Evolutionary conservation across 2,888 invertebrate species (phyloP), one percentile per base, ranked within the genome.

Genomic region (Lydus trimaculatus): DNA sequence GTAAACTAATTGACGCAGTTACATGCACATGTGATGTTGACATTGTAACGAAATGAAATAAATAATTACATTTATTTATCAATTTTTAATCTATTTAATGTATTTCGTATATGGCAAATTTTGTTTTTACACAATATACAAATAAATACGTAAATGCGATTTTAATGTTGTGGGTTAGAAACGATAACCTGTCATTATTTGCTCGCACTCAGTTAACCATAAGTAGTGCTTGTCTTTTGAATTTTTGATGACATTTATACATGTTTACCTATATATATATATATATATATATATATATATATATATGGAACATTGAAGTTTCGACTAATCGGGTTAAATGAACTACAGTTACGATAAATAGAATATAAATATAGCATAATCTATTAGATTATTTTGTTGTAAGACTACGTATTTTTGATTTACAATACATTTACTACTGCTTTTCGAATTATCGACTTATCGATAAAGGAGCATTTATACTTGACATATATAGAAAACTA

Each of bases 111-210:
- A 52, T 8, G 48, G 20, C 20, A 20, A 23, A 20, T 39, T 1
- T 15, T 0, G 13, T 23, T 43, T 43, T n/a, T 17, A 43, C 8
- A 43, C 43, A 17, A 43, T 43, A 28, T 43, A 56, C 23, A 58
- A 67, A 59, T 61, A 60, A 48, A 61, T 23, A n/a, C 20, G 52
- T 43, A 70, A 70, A 70, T 67, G 70, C 13, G 70, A 70, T 66
- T 70, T 70, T 70, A 70, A 70, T 70, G 70, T 69, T 36, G 43
- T 33, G 63, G 61, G 23, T 65, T 59, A 31, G 63, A 39, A 31
- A 59, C 39, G 52, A 56, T 68, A 43, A n/a, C 48, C 13, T 17
- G 31, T 58, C 60, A 36, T 52, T 64, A 17, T 17, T 23, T 66
- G 64, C 64, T 61, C 61, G 62, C 66, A 62, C 52, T 66, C 61